A percentile compares a stretch with the other conserved stretches of the same genome.
These are phyloP conservation scores for Theonella swinhoei DNA, from an alignment of 37 sponge, comb jelly and placozoan genomes.

Conservation along the genomic window DNA sequence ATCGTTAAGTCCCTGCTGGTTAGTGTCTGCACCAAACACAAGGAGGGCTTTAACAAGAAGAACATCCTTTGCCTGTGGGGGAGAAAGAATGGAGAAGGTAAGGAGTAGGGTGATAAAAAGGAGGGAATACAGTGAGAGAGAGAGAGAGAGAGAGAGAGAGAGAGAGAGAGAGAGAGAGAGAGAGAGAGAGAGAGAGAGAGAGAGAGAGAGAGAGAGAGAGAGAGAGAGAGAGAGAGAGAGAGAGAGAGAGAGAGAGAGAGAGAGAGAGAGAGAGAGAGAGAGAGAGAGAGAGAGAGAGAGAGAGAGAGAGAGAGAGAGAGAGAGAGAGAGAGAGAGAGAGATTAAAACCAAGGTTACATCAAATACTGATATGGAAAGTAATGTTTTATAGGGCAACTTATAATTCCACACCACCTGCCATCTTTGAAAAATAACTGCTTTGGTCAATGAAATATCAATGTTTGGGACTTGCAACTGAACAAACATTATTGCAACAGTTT, in stretches of 20 bases:
- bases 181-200: conserved; percentile 48
- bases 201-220: conserved; percentile 48
- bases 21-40: conserved; percentile 34
- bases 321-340: no score
- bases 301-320: conserved; percentile 46
- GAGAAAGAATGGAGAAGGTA: not conserved
- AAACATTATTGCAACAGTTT: no score
- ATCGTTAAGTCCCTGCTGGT: conserved; percentile 23
- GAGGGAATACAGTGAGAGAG: conserved; percentile 31
- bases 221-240: conserved; percentile 54
- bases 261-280: conserved; percentile 69
- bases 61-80: conserved; percentile 12
- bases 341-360: no score
- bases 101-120: no score
- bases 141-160: conserved; percentile 48
- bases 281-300: conserved; percentile 44
- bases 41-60: conserved; percentile 17
- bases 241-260: conserved; percentile 71
- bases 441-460: no score
- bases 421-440: no score
- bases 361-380: no score
- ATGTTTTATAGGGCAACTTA: no score
- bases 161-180: conserved; percentile 53
- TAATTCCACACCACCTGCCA: no score
- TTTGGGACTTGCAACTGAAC: no score